These are phyloP conservation scores for Oryzias sinensis DNA, from an alignment of 2,797 vertebrate genomes.

Conservation along the genomic window DNA sequence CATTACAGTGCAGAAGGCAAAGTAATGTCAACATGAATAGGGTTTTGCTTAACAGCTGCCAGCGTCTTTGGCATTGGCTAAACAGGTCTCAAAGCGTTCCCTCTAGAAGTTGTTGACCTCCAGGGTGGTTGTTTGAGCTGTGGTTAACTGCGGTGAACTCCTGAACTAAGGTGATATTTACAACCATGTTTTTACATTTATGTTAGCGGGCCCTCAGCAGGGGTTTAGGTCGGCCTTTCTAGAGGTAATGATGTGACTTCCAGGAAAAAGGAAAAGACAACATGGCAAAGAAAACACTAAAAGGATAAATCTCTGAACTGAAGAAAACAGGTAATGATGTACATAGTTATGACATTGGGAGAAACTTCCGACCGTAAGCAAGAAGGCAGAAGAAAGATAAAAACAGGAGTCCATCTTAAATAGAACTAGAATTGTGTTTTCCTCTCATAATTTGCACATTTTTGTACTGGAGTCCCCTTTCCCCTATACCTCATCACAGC, in stretches of 20 bases:
- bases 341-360: not conserved
- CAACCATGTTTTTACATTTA: not conserved
- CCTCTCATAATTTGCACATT: slow-evolving; percentile 9
- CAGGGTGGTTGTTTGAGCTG: too few species aligned
- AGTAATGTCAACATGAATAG: too few species aligned
- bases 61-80: too few species aligned
- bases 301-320: not conserved
- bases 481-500: slow-evolving; percentile 27
- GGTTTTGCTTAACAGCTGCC: too few species aligned
- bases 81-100: too few species aligned
- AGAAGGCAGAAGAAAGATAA: slow-evolving; percentile 1
- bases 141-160: too few species aligned
- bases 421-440: not conserved
- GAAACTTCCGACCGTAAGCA: slow-evolving; percentile 6
- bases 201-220: too few species aligned
- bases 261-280: slow-evolving; percentile 1
- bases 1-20: too few species aligned
- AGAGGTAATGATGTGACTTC: not conserved
- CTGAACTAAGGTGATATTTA: too few species aligned
- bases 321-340: not conserved
- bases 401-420: too few species aligned
- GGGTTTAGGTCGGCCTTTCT: not conserved
- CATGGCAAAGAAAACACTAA: not conserved
- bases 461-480: not conserved
- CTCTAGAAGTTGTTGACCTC: too few species aligned